phyloP scores from a whole-genome alignment of 1,140 invertebrate species.

The Pemphigus obesinymphae region DNA sequence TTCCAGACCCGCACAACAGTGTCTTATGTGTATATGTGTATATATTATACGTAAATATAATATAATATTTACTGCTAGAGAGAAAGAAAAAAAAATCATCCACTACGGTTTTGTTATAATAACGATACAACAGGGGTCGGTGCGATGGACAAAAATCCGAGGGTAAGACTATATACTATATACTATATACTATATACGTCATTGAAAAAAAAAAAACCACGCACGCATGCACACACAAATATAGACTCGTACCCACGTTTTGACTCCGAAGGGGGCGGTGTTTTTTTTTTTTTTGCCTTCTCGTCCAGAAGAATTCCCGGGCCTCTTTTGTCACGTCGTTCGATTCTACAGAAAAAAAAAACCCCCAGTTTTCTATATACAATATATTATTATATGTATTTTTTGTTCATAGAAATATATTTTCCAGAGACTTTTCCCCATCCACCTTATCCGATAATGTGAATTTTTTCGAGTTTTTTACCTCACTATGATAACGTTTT shows the following conservation, averaged over 20 bases:
- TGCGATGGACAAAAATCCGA: background rate
- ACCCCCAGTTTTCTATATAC: background rate
- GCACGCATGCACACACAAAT: background rate
- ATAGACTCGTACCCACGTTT: background rate
- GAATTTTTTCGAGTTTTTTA: no score
- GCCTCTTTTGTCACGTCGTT: background rate
- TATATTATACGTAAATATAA: no score
- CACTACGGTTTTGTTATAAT: background rate
- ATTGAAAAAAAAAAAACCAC: background rate
- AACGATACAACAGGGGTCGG: background rate
- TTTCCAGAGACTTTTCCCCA: no score
- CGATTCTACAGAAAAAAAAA: background rate
- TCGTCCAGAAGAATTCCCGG: background rate
- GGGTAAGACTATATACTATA: slow-evolving; percentile 18
- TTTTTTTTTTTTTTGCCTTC: background rate
- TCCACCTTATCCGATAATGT: no score
- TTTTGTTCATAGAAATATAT: no score
- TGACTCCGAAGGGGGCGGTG: slow-evolving; percentile 13
- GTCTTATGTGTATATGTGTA: background rate
- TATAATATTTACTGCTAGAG: background rate
- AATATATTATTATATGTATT: no score
- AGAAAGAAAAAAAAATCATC: background rate
- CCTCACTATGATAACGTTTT: no score
- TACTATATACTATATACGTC: background rate
- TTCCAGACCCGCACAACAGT: background rate